Conservation (phyloP, 2,888 invertebrate species). For the Phania funesta region DNA sequence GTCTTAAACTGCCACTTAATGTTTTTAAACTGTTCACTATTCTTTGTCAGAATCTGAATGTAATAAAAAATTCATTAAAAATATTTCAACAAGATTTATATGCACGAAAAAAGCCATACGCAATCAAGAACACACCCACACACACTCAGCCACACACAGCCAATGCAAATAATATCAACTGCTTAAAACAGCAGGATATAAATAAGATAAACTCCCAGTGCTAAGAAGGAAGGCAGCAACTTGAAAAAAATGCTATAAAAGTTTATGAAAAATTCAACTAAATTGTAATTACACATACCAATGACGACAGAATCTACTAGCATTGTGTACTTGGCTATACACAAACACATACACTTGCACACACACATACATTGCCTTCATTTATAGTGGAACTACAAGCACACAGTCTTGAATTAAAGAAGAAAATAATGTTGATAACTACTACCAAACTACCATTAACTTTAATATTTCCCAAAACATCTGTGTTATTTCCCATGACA, state of each 20-base stretch:
- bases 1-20: slow-evolving; percentile 40
- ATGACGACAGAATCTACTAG: slow-evolving; percentile 43
- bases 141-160: not conserved
- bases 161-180: not conserved
- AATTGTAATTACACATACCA: slow-evolving; percentile 77
- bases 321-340: slow-evolving; percentile 10
- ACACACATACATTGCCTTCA: not conserved
- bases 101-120: not conserved
- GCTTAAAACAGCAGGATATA: slow-evolving; percentile 35
- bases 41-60: slow-evolving; percentile 25
- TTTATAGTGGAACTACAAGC: slow-evolving; percentile 1
- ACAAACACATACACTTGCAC: not conserved
- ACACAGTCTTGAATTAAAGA: slow-evolving; percentile 30
- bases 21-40: slow-evolving; percentile 46
- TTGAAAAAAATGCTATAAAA: slow-evolving; percentile 42
- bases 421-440: slow-evolving; percentile 53
- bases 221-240: not conserved
- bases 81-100: slow-evolving; percentile 59
- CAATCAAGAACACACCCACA: not conserved
- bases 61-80: slow-evolving; percentile 63
- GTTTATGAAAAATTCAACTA: slow-evolving; percentile 66
- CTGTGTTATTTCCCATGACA: slow-evolving; percentile 65
- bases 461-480: slow-evolving; percentile 66
- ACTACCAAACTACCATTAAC: slow-evolving; percentile 63
- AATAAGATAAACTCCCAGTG: slow-evolving; percentile 1